A percentile compares a stretch with the other conserved stretches of the same genome.
Conservation (phyloP, 2,113 vertebrate genomes). For the Rhabdomys dilectus region DNA sequence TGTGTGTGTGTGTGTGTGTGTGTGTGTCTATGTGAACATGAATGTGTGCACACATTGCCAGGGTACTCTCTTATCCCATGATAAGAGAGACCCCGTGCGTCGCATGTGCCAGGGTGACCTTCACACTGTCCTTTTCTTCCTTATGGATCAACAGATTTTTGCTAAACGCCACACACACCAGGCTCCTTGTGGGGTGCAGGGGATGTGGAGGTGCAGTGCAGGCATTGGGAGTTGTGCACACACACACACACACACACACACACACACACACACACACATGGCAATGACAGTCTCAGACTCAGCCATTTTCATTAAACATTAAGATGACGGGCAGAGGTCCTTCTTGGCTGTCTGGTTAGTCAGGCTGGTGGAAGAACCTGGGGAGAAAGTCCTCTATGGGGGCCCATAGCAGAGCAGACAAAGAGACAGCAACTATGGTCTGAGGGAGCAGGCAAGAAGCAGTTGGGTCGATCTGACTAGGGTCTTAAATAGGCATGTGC, state of each 20-base stretch:
- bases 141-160: constrained; percentile 31
- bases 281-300: not conserved
- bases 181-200: not conserved
- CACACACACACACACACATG: too few species aligned
- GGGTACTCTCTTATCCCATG: not conserved
- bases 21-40: not conserved
- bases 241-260: not conserved
- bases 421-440: not conserved
- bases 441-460: not conserved
- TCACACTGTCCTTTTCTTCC: not conserved
- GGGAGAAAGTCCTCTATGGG: not conserved
- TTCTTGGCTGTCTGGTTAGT: not conserved
- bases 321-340: not conserved
- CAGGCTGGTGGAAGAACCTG: not conserved
- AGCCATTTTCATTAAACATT: not conserved
- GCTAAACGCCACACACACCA: not conserved
- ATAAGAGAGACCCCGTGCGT: not conserved
- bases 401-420: not conserved
- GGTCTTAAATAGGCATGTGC: not conserved
- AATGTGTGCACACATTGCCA: not conserved
- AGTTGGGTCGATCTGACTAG: not conserved
- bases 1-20: accelerated
- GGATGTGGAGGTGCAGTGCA: not conserved
- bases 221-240: not conserved
- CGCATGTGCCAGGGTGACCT: not conserved